phyloP scores from a whole-genome alignment of 2,888 invertebrate genomes.

The Himalopsyche tibetana region DNA sequence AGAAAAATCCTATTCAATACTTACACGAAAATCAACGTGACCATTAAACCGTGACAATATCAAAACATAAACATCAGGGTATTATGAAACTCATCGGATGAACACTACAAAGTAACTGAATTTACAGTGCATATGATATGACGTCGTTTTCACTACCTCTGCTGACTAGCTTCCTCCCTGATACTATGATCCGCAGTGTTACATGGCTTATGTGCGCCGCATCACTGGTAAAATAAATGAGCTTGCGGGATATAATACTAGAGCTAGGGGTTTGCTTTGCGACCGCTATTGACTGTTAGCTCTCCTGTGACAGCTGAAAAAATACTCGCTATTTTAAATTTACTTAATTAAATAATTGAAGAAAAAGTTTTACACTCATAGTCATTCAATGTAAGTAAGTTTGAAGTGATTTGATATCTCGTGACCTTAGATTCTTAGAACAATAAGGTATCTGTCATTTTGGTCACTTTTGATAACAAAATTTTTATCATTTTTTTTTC shows the following conservation, averaged over 20 bases:
- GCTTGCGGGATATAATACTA: not conserved
- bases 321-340: not conserved
- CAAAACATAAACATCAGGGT: not conserved
- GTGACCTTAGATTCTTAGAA: too few species aligned
- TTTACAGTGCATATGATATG: not conserved
- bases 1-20: too few species aligned
- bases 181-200: conserved; percentile 33
- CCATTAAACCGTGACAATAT: too few species aligned
- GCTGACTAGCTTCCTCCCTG: conserved; percentile 13
- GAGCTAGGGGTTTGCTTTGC: not conserved
- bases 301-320: not conserved
- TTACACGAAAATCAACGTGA: too few species aligned
- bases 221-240: not conserved
- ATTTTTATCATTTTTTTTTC: too few species aligned
- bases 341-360: too few species aligned
- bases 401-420: too few species aligned
- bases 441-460: too few species aligned
- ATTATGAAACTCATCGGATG: not conserved
- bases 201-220: not conserved
- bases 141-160: conserved; percentile 1
- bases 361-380: too few species aligned
- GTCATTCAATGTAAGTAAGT: too few species aligned
- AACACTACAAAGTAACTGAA: not conserved
- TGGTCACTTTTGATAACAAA: too few species aligned
- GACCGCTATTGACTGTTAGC: not conserved